Conservation (phyloP, 2,113 vertebrate species). For the Myiopsitta monachus region DNA sequence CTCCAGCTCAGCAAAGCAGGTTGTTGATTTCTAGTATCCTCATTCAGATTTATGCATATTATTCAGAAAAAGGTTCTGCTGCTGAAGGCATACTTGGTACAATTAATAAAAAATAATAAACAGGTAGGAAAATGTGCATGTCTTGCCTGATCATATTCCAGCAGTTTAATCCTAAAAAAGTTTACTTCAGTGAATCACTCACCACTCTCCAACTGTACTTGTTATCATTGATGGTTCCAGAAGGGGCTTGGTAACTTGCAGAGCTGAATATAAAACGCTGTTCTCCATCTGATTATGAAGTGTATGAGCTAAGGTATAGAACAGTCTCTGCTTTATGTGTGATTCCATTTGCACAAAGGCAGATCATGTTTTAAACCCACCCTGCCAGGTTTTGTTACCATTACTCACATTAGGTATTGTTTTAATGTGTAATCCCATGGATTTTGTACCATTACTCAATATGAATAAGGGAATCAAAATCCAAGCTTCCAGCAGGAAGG, state of each 20-base stretch:
- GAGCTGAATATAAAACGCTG: not conserved
- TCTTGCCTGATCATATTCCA: not conserved
- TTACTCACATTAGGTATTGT: not conserved
- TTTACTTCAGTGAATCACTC: not conserved
- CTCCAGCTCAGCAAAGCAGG: not conserved
- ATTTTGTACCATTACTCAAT: not conserved
- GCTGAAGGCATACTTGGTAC: not conserved
- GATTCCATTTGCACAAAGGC: not conserved
- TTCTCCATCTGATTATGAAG: not conserved
- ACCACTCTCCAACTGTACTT: not conserved
- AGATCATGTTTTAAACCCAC: not conserved
- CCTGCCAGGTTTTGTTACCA: not conserved
- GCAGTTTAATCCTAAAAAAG: not conserved
- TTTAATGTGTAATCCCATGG: not conserved
- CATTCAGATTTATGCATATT: not conserved
- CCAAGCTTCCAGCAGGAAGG: not conserved
- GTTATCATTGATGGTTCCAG: not conserved
- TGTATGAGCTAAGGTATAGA: not conserved
- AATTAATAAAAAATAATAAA: not conserved
- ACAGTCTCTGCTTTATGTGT: not conserved
- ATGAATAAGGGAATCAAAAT: not conserved
- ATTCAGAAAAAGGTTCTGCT: not conserved
- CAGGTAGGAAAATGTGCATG: not conserved
- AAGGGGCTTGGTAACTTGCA: not conserved
- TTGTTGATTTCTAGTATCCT: not conserved